phyloP scores from a whole-genome alignment of 2,888 invertebrate genomes.

The Oligia strigilis region DNA sequence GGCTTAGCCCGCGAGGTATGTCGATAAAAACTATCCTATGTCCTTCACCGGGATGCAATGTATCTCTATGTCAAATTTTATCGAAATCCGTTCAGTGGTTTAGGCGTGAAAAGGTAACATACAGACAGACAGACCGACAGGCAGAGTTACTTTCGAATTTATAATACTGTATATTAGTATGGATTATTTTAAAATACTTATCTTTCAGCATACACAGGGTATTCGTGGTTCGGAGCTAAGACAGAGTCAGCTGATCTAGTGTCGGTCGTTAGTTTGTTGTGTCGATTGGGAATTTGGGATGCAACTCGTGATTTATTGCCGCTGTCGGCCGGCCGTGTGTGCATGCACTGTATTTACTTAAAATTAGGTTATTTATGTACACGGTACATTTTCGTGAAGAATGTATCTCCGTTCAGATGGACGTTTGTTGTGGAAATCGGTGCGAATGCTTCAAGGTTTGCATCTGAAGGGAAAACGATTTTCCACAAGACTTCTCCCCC shows the following conservation, averaged over 20 bases:
- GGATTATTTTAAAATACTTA: background rate
- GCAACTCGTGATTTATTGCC: constrained; percentile 32
- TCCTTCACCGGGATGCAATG: too few relatives aligned
- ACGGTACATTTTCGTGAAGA: background rate
- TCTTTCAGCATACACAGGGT: background rate
- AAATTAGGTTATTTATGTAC: constrained; percentile 19
- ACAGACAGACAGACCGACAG: too few relatives aligned
- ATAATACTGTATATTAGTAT: too few relatives aligned
- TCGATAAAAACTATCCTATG: too few relatives aligned
- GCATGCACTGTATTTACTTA: constrained; percentile 24
- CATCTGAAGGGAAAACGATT: background rate
- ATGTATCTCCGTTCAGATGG: background rate
- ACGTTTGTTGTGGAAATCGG: background rate
- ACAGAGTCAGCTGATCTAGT: constrained; percentile 38
- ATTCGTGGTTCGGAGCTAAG: constrained; percentile 34
- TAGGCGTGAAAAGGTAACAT: too few relatives aligned
- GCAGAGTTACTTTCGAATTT: too few relatives aligned
- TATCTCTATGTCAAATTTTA: too few relatives aligned
- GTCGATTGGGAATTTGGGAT: constrained; percentile 16
- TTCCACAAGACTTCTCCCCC: background rate
- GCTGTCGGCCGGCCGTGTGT: constrained; percentile 5
- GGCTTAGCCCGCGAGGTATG: too few relatives aligned
- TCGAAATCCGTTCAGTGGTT: too few relatives aligned
- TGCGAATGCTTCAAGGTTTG: background rate
- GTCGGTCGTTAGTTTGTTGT: constrained; percentile 20